These are phyloP conservation scores for Scaptomyza parva DNA, from an alignment of 2,888 invertebrate genomes.

Conservation along the genomic window DNA sequence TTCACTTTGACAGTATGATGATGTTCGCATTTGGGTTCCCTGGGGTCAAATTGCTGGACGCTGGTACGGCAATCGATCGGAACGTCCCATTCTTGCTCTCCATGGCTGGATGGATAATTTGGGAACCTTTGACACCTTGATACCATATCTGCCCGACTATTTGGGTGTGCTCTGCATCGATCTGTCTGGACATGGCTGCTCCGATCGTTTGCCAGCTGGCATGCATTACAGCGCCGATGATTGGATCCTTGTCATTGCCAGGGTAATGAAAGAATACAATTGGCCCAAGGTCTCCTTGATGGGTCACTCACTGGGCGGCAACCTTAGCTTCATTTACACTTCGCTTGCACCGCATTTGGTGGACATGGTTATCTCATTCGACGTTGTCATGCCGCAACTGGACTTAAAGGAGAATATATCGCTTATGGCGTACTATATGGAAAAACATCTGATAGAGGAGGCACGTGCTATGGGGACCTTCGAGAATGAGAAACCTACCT, in stretches of 20 bases:
- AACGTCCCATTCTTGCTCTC: constrained; percentile 88
- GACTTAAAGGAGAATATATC: background rate
- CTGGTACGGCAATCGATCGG: constrained; percentile 88
- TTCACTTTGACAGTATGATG: constrained; percentile 84
- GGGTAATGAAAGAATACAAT: constrained; percentile 87
- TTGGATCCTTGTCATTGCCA: constrained; percentile 85
- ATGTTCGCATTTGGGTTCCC: constrained; percentile 88
- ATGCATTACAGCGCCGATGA: constrained; percentile 77
- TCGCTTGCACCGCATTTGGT: constrained; percentile 85
- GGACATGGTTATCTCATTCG: constrained; percentile 72
- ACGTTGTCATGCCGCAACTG: constrained; percentile 45
- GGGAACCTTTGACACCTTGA: constrained; percentile 89
- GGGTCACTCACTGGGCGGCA: constrained; percentile 88
- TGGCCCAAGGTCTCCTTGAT: constrained; percentile 89
- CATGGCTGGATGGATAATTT: constrained; percentile 93
- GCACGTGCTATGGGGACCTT: constrained; percentile 64
- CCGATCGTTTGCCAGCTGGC: constrained; percentile 88
- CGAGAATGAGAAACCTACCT: constrained; percentile 86
- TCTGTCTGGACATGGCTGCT: constrained; percentile 89
- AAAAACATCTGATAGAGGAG: constrained; percentile 85
- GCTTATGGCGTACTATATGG: constrained; percentile 27
- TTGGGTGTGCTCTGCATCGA: constrained; percentile 87
- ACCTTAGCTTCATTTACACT: constrained; percentile 87
- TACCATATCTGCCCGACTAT: constrained; percentile 86
- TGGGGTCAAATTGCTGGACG: constrained; percentile 89